Evolutionary conservation across 2,113 vertebrate genomes (phyloP), one percentile per base, ranked within the genome.

Genomic region (Myiozetetes cayanensis): DNA sequence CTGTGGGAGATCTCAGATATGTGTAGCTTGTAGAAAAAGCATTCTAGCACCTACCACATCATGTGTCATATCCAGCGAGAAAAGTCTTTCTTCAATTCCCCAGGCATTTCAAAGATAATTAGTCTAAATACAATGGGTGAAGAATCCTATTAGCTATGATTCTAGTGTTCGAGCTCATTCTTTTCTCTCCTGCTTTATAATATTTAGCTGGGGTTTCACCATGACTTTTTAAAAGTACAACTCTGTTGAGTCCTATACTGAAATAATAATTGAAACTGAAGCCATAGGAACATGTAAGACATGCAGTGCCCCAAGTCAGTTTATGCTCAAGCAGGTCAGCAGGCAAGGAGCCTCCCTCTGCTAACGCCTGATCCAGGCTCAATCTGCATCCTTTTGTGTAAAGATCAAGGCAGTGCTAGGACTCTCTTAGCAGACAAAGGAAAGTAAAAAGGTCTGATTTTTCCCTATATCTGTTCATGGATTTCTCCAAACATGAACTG

Each of bases 51-150:
- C 84, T 77, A 85, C 63, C 49, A 53, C 46, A 37, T 76, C 63
- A 76, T 83, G 28, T 89, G 70, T 84, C 89, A 52, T 46, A 55
- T 56, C 62, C 95, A 67, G 75, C 77, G 77, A 59, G 87, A 92
- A 94, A 89, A 90, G 72, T 82, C 68, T 77, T 90, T 83, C 39
- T 75, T 72, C 33, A 79, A 3, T 83, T 95, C 76, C 66, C 43
- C 61, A 73, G 72, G 52, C 43, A 88, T 91, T 94, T 90, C 56
- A 89, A 80, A 87, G 50, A 80, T 96, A 91, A 93, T 94, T 89
- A 70, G 49, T 80, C 35, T 88, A 88, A 96, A 92, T 83, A 79
- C 55, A 89, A 82, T 75, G 39, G 58, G 50, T 86, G 61, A 95
- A 41, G 50, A 55, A 81, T 89, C 80, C 56, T 89, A 61, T 92